Conservation (phyloP, 2,888 invertebrate genomes). For the Oxyteleia sp. region DNA sequence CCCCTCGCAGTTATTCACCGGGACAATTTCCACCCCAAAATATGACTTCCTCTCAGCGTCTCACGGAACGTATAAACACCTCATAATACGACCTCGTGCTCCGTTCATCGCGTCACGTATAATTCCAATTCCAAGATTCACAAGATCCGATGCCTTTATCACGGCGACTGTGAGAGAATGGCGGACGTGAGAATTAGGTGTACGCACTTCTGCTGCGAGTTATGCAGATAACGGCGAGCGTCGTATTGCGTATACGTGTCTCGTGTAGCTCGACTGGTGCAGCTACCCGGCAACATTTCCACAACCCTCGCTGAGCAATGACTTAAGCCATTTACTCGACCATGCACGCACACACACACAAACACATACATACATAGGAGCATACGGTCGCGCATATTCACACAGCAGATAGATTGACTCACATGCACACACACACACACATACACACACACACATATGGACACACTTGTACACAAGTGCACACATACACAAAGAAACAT, state of each 20-base stretch:
- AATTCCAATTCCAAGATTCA: slow-evolving; percentile 70
- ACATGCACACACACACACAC: too few species aligned
- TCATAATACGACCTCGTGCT: slow-evolving; percentile 42
- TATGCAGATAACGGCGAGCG: slow-evolving; percentile 80
- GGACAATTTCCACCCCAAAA: slow-evolving; percentile 37
- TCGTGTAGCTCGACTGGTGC: slow-evolving; percentile 61
- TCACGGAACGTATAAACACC: slow-evolving; percentile 54
- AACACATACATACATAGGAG: slow-evolving; percentile 21
- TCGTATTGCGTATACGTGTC: slow-evolving; percentile 80
- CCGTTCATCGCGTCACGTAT: slow-evolving; percentile 60
- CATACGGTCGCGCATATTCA: too few species aligned
- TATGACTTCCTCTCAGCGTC: slow-evolving; percentile 19
- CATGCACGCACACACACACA: slow-evolving; percentile 40
- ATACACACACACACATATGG: too few species aligned
- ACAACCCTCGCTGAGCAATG: slow-evolving; percentile 57
- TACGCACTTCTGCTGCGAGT: slow-evolving; percentile 76
- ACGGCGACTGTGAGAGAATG: slow-evolving; percentile 36
- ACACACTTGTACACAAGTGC: too few species aligned
- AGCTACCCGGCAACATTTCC: slow-evolving; percentile 20
- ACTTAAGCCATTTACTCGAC: slow-evolving; percentile 72
- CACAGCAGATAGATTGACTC: too few species aligned
- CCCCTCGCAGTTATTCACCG: slow-evolving; percentile 23
- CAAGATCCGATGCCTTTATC: slow-evolving; percentile 56
- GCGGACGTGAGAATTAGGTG: slow-evolving; percentile 64
- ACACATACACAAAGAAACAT: too few species aligned